A percentile compares a stretch with the other conserved stretches of the same genome.
phyloP scores from a whole-genome alignment of 2,888 invertebrate species.

The Nasonovia ribisnigri region DNA sequence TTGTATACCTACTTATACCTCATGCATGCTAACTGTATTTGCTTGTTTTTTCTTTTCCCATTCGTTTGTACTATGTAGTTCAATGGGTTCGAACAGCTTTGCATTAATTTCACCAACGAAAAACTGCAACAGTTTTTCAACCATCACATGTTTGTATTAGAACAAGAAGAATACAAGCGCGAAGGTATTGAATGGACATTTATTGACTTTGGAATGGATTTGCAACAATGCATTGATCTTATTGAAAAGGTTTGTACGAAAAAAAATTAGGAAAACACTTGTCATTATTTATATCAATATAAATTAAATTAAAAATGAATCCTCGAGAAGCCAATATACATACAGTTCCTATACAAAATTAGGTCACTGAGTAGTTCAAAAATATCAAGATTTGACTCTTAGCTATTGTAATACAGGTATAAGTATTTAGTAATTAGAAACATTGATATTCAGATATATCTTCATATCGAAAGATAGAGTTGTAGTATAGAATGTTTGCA shows the following conservation, averaged over 20 bases:
- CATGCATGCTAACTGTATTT: conserved; percentile 62
- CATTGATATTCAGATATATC: conserved; percentile 25
- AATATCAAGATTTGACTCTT: neutral
- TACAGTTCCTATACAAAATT: neutral
- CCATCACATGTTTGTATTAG: conserved; percentile 95
- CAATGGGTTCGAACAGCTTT: conserved; percentile 95
- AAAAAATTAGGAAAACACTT: neutral
- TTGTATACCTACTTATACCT: conserved; percentile 18
- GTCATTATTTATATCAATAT: neutral
- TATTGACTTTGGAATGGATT: conserved; percentile 96
- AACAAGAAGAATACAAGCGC: conserved; percentile 94
- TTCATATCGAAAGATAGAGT: neutral
- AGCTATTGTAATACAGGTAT: conserved; percentile 22
- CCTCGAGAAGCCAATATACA: neutral
- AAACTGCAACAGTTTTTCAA: conserved; percentile 96
- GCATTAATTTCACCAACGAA: conserved; percentile 97
- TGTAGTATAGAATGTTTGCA: conserved; percentile 48
- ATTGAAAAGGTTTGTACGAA: conserved; percentile 82
- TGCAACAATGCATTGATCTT: conserved; percentile 90
- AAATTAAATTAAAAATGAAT: conserved; percentile 14
- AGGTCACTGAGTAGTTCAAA: neutral
- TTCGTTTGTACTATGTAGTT: conserved; percentile 74
- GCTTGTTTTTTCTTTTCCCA: conserved; percentile 64
- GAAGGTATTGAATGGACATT: conserved; percentile 93
- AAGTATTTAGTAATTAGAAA: conserved; percentile 33